Conservation (phyloP, 2,113 vertebrate species). For the Elachura formosa region DNA sequence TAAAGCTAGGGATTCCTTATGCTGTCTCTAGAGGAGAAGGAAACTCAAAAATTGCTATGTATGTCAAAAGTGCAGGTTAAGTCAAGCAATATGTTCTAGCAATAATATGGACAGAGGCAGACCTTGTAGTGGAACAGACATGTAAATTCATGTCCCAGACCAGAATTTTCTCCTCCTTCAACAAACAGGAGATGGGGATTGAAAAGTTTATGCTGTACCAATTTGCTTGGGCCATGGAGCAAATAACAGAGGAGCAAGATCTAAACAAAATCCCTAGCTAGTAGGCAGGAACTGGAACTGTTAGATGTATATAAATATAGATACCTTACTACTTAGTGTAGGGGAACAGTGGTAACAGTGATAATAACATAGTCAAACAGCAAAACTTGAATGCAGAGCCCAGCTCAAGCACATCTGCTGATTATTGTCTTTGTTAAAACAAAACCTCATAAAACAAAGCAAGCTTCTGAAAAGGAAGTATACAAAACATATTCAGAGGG, state of each 20-base stretch:
- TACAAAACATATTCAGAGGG: neutral
- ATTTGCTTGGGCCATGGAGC: neutral
- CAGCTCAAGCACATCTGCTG: accelerated
- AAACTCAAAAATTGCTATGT: neutral
- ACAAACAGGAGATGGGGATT: neutral
- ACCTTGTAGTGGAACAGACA: neutral
- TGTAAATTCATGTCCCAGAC: neutral
- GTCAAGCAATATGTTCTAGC: neutral
- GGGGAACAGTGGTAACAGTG: neutral
- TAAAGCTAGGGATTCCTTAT: neutral
- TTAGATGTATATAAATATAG: neutral
- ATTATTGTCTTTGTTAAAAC: neutral
- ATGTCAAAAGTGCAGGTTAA: neutral
- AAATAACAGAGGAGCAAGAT: neutral
- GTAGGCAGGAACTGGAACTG: neutral
- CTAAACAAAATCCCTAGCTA: neutral
- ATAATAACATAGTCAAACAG: neutral
- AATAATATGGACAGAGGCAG: neutral
- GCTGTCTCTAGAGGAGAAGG: neutral
- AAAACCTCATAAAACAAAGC: neutral
- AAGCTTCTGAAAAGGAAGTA: neutral
- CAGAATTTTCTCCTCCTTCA: neutral
- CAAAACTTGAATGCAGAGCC: neutral
- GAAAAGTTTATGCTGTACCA: accelerated
- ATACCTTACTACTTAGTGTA: neutral